Evolutionary conservation across 2,888 invertebrate species (phyloP).

Genomic region (Caenorhabditis sp.): DNA sequence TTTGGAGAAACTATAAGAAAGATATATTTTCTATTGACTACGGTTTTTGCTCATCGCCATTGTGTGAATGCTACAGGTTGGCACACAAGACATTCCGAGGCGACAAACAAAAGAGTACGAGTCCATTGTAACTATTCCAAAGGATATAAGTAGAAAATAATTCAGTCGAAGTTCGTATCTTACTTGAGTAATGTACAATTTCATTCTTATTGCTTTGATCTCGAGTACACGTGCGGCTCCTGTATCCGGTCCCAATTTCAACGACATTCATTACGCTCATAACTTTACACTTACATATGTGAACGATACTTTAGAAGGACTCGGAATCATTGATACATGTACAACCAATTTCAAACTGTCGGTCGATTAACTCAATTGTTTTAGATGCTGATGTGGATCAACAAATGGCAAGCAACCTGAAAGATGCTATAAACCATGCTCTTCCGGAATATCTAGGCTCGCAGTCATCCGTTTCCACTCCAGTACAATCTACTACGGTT

Average conservation of each 20-base stretch:
- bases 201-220: too few species aligned
- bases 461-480: too few species aligned
- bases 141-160: background rate
- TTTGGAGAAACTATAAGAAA: too few species aligned
- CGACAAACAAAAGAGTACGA: slow-evolving; percentile 52
- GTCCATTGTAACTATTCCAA: slow-evolving; percentile 8
- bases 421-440: slow-evolving; percentile 47
- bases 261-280: slow-evolving; percentile 50
- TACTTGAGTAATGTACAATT: too few species aligned
- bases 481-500: background rate
- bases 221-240: too few species aligned
- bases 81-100: slow-evolving; percentile 34
- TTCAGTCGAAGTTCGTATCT: background rate
- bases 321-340: slow-evolving; percentile 37
- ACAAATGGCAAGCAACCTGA: slow-evolving; percentile 44
- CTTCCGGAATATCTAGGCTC: slow-evolving; percentile 36
- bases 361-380: background rate
- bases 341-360: background rate
- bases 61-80: slow-evolving; percentile 31
- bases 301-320: slow-evolving; percentile 6
- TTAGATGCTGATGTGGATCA: slow-evolving; percentile 42
- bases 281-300: slow-evolving; percentile 33
- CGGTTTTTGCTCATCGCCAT: slow-evolving; percentile 21
- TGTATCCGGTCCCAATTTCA: slow-evolving; percentile 35
- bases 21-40: slow-evolving; percentile 3